phyloP scores from a whole-genome alignment of 2,113 vertebrate genomes.

The Dasyprocta punctata region DNA sequence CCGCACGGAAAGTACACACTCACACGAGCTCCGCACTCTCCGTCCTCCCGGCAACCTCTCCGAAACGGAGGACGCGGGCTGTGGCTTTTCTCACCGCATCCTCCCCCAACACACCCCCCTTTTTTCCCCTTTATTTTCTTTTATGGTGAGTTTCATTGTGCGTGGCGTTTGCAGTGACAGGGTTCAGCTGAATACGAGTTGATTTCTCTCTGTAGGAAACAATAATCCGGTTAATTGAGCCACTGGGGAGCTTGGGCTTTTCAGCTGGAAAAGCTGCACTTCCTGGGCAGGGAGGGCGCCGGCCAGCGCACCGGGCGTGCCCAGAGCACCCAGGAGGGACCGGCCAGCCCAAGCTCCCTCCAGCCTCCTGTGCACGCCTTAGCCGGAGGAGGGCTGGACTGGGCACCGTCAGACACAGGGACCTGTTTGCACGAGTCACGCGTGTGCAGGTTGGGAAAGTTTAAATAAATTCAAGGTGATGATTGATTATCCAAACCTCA shows the following conservation, averaged over 20 bases:
- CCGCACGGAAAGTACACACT: background rate
- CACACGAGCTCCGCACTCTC: rapidly evolving
- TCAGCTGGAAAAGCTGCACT: conserved; percentile 87
- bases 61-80: background rate
- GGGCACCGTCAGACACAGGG: background rate
- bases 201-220: conserved; percentile 92
- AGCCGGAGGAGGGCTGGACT: background rate
- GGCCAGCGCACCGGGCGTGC: background rate
- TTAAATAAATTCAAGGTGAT: background rate
- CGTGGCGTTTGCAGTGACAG: conserved; percentile 63
- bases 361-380: background rate
- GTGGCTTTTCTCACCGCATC: background rate
- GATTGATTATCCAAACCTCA: background rate
- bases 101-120: too few species aligned
- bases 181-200: conserved; percentile 86
- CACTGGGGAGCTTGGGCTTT: conserved; percentile 92
- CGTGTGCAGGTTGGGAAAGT: background rate
- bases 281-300: background rate
- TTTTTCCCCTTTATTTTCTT: background rate
- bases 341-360: background rate
- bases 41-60: background rate
- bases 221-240: conserved; percentile 99
- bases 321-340: background rate
- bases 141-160: conserved; percentile 79
- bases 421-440: background rate